A percentile compares a stretch with the other conserved stretches of the same genome.
phyloP scores from a whole-genome alignment of 2,888 invertebrate species.

The Penaeus monodon region DNA sequence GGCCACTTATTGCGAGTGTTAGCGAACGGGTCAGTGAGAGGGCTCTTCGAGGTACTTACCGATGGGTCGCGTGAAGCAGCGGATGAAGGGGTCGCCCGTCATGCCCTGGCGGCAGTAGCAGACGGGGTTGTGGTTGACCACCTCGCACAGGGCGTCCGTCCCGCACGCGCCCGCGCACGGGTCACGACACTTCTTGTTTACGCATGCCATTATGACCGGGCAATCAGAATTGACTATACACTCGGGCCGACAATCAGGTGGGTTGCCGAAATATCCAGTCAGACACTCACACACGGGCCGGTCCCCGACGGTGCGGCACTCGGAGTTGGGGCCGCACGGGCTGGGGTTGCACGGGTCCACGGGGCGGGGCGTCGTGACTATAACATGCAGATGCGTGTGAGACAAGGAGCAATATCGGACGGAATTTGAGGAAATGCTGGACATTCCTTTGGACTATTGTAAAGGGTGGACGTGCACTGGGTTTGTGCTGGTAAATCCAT shows the following conservation, averaged over 20 bases:
- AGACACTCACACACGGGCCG: slow-evolving; percentile 72
- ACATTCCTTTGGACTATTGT: no score
- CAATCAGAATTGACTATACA: slow-evolving; percentile 86
- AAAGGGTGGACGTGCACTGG: no score
- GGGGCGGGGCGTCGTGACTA: slow-evolving; percentile 11
- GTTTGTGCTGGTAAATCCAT: not conserved
- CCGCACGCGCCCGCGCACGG: slow-evolving; percentile 83
- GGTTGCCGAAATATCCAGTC: slow-evolving; percentile 72
- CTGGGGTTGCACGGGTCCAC: slow-evolving; percentile 52
- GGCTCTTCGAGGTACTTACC: slow-evolving; percentile 16
- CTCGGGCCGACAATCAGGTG: slow-evolving; percentile 83
- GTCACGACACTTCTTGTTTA: slow-evolving; percentile 78
- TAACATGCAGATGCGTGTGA: slow-evolving; percentile 17
- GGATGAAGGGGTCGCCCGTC: slow-evolving; percentile 66
- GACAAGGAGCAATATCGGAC: no score
- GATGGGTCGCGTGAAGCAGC: slow-evolving; percentile 32
- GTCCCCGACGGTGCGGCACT: slow-evolving; percentile 86
- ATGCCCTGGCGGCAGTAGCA: slow-evolving; percentile 70
- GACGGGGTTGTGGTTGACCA: slow-evolving; percentile 82
- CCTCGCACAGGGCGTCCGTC: slow-evolving; percentile 80
- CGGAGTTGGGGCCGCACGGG: slow-evolving; percentile 70
- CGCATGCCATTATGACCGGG: slow-evolving; percentile 85
- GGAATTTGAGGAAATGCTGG: no score
- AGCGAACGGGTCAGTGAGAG: not conserved
- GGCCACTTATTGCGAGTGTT: not conserved